A percentile compares a stretch with the other conserved stretches of the same genome.
Conservation (phyloP, 2,797 vertebrate species). For the Mormyrus hasselquistii region DNA sequence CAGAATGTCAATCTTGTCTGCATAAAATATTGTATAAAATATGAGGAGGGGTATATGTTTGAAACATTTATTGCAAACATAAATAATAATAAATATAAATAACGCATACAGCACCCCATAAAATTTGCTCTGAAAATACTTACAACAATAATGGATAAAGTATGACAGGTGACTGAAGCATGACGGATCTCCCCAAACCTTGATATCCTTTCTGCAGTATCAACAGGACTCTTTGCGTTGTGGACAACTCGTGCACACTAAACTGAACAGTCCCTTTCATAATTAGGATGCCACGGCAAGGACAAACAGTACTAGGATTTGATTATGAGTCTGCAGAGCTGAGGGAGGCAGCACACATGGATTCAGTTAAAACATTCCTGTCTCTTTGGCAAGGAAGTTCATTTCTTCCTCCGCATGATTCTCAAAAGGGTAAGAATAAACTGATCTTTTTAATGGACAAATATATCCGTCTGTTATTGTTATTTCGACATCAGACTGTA, state of each 20-base stretch:
- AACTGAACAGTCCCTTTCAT: neutral
- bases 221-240: neutral
- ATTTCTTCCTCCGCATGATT: neutral
- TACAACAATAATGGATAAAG: neutral
- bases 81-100: neutral
- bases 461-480: conserved; percentile 2
- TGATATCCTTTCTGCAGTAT: no score
- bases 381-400: neutral
- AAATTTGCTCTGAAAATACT: neutral
- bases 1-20: neutral
- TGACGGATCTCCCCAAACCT: neutral
- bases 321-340: neutral
- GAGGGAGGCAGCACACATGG: conserved; percentile 14
- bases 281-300: neutral
- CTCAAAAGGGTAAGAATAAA: conserved; percentile 5
- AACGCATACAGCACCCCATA: neutral
- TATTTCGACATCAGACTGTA: neutral
- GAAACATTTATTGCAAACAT: neutral
- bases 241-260: neutral
- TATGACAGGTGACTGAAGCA: neutral
- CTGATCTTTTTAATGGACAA: neutral
- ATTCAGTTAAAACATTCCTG: conserved; percentile 22
- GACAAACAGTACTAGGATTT: neutral
- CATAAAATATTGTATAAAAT: neutral
- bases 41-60: neutral